These are phyloP conservation scores for Pampusana beccarii DNA, from an alignment of 2,113 vertebrate genomes.

Conservation along the genomic window DNA sequence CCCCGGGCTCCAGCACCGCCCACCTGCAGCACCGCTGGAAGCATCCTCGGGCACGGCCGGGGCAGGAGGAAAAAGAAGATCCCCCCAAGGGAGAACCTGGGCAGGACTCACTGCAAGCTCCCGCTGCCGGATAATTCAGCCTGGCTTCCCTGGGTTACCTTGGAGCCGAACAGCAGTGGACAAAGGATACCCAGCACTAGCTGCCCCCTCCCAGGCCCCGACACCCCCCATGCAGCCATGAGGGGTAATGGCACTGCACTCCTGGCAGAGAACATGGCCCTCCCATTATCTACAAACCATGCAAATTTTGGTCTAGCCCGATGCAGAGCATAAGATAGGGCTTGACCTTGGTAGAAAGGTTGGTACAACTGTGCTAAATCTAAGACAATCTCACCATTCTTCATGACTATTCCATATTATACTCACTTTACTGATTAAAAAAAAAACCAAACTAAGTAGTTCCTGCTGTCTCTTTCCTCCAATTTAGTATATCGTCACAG, in stretches of 20 bases:
- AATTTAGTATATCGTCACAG: background rate
- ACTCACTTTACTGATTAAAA: background rate
- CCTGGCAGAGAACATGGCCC: rapidly evolving
- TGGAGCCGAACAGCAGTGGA: background rate
- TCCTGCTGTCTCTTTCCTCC: background rate
- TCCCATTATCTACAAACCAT: rapidly evolving
- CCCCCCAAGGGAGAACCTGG: rapidly evolving
- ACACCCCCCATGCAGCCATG: background rate
- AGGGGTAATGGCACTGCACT: rapidly evolving
- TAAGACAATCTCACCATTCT: background rate
- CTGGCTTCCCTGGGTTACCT: rapidly evolving
- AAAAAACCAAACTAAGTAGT: background rate
- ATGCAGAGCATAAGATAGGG: rapidly evolving
- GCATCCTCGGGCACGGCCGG: no score
- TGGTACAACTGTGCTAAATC: no score
- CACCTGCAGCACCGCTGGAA: rapidly evolving
- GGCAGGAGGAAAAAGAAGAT: no score
- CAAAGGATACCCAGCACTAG: background rate
- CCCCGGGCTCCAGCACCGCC: background rate
- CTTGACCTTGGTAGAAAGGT: background rate
- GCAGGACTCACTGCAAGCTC: background rate
- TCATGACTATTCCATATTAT: background rate
- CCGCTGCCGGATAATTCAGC: background rate
- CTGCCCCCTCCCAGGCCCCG: rapidly evolving
- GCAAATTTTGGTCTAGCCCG: rapidly evolving